A percentile compares a stretch with the other conserved stretches of the same genome.
These are phyloP conservation scores for Drosophila sucinea DNA, from an alignment of 1,140 invertebrate species.

Conservation along the genomic window DNA sequence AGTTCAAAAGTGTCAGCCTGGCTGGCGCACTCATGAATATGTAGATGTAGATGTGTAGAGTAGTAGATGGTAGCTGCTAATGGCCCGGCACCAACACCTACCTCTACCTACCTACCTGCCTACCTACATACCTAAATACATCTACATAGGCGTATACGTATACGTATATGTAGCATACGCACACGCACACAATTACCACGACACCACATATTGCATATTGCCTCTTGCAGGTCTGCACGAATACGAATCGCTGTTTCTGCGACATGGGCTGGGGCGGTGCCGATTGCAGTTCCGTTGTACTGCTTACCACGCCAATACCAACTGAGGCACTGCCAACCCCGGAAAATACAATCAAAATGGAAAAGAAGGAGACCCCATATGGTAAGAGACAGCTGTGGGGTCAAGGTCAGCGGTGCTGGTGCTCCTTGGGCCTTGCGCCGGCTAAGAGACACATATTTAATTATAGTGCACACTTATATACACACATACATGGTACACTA, in stretches of 20 bases:
- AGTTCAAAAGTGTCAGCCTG: slow-evolving; percentile 82
- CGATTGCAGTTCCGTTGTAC: slow-evolving; percentile 92
- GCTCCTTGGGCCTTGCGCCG: slow-evolving; percentile 1
- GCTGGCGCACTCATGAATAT: slow-evolving; percentile 10
- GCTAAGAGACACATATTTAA: background rate
- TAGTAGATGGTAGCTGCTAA: background rate
- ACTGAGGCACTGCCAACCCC: slow-evolving; percentile 83
- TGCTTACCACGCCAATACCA: slow-evolving; percentile 86
- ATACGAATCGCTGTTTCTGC: slow-evolving; percentile 96
- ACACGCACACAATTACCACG: slow-evolving; percentile 10
- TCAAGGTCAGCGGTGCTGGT: slow-evolving; percentile 6
- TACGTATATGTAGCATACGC: background rate
- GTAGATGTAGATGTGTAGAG: background rate
- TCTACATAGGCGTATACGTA: background rate
- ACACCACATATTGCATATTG: slow-evolving; percentile 33
- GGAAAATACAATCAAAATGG: slow-evolving; percentile 86
- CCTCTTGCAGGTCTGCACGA: slow-evolving; percentile 92
- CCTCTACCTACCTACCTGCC: slow-evolving; percentile 1
- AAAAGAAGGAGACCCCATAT: slow-evolving; percentile 94
- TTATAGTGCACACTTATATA: no score
- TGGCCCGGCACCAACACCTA: slow-evolving; percentile 1
- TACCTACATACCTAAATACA: background rate
- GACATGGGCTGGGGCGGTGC: slow-evolving; percentile 93
- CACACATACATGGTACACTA: no score
- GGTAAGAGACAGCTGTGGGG: slow-evolving; percentile 86